phyloP scores from a whole-genome alignment of 2,888 invertebrate species.

The Amphipyra berbera region DNA sequence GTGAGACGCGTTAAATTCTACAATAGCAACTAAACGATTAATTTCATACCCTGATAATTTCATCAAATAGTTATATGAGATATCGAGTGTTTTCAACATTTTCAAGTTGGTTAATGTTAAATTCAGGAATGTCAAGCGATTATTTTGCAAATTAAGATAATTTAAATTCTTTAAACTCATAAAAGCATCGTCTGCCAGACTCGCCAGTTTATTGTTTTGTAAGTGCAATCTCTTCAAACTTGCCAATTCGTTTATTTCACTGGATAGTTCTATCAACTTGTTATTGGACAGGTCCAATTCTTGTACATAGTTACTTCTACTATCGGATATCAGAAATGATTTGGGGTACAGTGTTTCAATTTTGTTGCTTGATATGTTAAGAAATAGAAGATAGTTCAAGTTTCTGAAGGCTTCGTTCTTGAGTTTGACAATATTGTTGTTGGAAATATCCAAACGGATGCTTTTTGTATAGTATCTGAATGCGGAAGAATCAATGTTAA shows the following conservation, averaged over 20 bases:
- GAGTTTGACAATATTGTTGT: conserved; percentile 69
- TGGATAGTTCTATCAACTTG: conserved; percentile 61
- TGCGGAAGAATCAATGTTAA: conserved; percentile 58
- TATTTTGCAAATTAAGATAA: conserved; percentile 68
- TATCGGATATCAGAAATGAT: conserved; percentile 65
- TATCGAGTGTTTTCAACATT: conserved; percentile 67
- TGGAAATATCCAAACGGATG: conserved; percentile 67
- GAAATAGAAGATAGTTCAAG: conserved; percentile 57
- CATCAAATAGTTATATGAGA: conserved; percentile 72
- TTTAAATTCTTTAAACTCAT: conserved; percentile 64
- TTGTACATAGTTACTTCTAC: conserved; percentile 52
- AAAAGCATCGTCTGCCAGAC: conserved; percentile 71
- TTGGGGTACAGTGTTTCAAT: conserved; percentile 65
- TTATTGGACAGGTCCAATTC: conserved; percentile 77
- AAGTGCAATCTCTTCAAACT: conserved; percentile 70
- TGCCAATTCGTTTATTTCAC: conserved; percentile 63
- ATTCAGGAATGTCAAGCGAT: conserved; percentile 71
- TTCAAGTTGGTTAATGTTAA: conserved; percentile 72
- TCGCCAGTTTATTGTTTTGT: conserved; percentile 69
- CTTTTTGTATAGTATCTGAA: conserved; percentile 75
- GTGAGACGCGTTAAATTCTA: conserved; percentile 73
- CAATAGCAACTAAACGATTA: conserved; percentile 69
- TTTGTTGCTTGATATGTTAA: conserved; percentile 76
- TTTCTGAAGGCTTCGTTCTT: conserved; percentile 70
- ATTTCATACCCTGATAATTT: conserved; percentile 73